Evolutionary conservation across 2,888 invertebrate genomes (phyloP), one percentile per base, ranked within the genome.

Genomic region (Morpho deidamia): DNA sequence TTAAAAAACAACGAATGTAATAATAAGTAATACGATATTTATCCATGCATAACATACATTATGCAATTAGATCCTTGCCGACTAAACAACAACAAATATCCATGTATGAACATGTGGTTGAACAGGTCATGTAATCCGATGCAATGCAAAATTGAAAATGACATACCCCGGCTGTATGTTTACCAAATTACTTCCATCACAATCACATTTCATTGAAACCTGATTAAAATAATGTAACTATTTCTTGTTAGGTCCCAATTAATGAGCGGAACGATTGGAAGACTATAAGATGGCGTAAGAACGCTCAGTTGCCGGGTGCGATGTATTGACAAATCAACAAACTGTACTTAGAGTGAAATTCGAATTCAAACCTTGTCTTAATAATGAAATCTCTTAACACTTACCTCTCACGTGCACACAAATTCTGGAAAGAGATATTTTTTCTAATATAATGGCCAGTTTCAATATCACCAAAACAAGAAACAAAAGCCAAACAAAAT

Each of bases 401-500:
- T 90, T 89, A 90, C 90, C 90, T 89, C 84, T 76, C 84, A 83
- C 85, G 86, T 83, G 84, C 83, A 88, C 78, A 88, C 82, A 88
- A 80, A 73, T 81, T 88, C 89, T 89, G 89, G 81, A 90, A 90
- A 90, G 83, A 90, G 89, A 90, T 83, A 88, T 90, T 88, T 88
- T 87, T 85, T 86, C 88, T 85, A 85, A 89, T 87, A 84, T 88
- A 90, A 89, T 90, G 90, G 88, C 89, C 82, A 89, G 88, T 88
- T 88, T 84, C 87, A 86, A 86, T 81, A 86, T 87, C 83, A 89
- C 85, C 90, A 90, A 88, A 90, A 90, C 89, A 90, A 89, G 89
- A 88, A 90, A 90, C 89, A 89, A 88, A 89, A 88, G 88, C 87
- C 86, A 89, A 89, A 89, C 87, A 84, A 79, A 80, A 80, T 74